Conservation (phyloP, 2,888 invertebrate species). For the Eledona agricola region DNA sequence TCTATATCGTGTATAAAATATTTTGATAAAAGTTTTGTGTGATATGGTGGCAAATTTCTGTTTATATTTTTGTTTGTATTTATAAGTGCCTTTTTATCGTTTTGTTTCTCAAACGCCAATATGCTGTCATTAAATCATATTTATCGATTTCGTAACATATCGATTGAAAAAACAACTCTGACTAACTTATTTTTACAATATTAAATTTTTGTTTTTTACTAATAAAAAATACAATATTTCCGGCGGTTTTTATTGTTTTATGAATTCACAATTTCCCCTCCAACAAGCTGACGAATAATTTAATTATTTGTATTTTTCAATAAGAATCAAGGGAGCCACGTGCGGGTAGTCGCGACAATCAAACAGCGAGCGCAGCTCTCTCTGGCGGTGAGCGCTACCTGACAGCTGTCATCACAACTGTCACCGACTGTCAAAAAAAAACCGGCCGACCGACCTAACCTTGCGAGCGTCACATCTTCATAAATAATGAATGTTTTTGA, state of each 20-base stretch:
- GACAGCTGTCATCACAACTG: neutral
- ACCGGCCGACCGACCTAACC: constrained; percentile 21
- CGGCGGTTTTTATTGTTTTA: no score
- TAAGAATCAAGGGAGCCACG: no score
- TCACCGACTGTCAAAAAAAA: constrained; percentile 12
- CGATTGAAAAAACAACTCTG: constrained; percentile 9
- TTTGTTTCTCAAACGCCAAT: constrained; percentile 1
- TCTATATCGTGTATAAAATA: constrained; percentile 21
- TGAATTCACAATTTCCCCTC: no score
- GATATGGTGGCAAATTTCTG: constrained; percentile 14
- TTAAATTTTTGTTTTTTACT: constrained; percentile 15
- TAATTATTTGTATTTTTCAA: no score
- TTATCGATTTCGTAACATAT: constrained; percentile 12
- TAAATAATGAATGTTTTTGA: constrained; percentile 29
- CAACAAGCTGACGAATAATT: no score
- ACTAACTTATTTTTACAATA: constrained; percentile 18
- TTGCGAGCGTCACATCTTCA: constrained; percentile 14
- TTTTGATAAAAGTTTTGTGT: constrained; percentile 23
- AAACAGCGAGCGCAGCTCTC: no score
- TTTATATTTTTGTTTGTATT: constrained; percentile 16
- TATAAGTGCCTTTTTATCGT: constrained; percentile 18
- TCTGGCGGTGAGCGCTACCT: no score
- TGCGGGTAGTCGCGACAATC: no score
- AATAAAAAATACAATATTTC: constrained; percentile 7
- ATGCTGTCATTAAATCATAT: constrained; percentile 1